Conservation (phyloP, 2,888 invertebrate species). For the Ophioninae sp. region DNA sequence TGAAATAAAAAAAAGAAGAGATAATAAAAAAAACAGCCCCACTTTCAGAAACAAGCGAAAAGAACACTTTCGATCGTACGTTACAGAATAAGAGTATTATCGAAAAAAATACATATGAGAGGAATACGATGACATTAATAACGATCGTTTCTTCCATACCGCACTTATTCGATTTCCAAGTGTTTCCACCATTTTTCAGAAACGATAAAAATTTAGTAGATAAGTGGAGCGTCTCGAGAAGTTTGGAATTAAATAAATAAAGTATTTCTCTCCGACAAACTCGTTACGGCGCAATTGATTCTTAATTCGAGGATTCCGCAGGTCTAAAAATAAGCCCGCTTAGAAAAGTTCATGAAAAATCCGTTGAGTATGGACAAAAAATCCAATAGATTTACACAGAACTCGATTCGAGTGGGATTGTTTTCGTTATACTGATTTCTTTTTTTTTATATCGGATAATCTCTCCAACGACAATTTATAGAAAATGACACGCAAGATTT, state of each 20-base stretch:
- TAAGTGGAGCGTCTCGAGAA: not conserved
- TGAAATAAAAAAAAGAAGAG: not conserved
- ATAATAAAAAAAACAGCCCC: not conserved
- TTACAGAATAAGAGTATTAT: not conserved
- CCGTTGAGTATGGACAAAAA: constrained; percentile 10
- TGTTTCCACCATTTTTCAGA: not conserved
- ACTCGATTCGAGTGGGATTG: not conserved
- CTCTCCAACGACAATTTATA: not conserved
- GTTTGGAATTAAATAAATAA: not conserved
- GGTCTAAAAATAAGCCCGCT: not conserved
- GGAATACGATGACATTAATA: no score
- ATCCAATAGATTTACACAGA: not conserved
- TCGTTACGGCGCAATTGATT: no score
- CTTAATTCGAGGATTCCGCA: not conserved
- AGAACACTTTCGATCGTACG: not conserved
- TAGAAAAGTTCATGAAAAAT: not conserved
- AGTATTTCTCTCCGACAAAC: not conserved
- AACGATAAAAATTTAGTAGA: not conserved
- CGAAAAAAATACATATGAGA: not conserved
- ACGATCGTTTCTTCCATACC: not conserved
- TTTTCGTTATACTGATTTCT: not conserved
- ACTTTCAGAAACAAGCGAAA: not conserved
- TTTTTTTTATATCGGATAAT: not conserved
- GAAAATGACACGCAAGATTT: not conserved
- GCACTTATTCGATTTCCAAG: not conserved